Conservation (phyloP, 2,888 invertebrate species). For the Luperina testacea region DNA sequence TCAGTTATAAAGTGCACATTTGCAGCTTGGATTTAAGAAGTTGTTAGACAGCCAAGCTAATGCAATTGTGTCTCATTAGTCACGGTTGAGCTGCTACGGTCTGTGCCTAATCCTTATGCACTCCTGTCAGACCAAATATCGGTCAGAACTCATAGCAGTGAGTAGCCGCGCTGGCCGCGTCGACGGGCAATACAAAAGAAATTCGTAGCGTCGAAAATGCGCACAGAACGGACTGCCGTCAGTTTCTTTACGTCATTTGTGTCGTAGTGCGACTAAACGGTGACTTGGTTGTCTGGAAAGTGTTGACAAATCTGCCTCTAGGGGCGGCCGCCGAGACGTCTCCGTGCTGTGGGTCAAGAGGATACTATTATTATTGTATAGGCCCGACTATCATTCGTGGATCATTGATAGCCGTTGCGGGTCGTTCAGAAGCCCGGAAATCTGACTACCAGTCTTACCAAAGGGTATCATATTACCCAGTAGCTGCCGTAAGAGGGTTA, state of each 20-base stretch:
- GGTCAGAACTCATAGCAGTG: neutral
- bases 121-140: neutral
- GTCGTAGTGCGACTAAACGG: neutral
- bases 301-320: neutral
- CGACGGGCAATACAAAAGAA: neutral
- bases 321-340: neutral
- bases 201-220: neutral
- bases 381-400: neutral
- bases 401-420: no score
- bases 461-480: no score
- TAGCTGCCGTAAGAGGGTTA: no score
- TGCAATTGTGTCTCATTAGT: no score
- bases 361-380: neutral
- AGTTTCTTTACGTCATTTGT: neutral
- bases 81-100: neutral
- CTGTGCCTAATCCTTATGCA: no score
- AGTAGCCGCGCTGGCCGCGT: neutral
- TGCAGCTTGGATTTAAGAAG: neutral
- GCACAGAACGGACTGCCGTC: neutral
- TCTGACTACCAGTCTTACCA: no score
- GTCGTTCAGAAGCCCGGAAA: neutral
- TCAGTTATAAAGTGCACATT: neutral
- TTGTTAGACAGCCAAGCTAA: neutral
- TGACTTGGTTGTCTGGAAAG: neutral
- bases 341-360: neutral